A percentile compares a stretch with the other conserved stretches of the same genome.
Conservation (phyloP, 2,797 vertebrate genomes). For the Sitta carolinensis region DNA sequence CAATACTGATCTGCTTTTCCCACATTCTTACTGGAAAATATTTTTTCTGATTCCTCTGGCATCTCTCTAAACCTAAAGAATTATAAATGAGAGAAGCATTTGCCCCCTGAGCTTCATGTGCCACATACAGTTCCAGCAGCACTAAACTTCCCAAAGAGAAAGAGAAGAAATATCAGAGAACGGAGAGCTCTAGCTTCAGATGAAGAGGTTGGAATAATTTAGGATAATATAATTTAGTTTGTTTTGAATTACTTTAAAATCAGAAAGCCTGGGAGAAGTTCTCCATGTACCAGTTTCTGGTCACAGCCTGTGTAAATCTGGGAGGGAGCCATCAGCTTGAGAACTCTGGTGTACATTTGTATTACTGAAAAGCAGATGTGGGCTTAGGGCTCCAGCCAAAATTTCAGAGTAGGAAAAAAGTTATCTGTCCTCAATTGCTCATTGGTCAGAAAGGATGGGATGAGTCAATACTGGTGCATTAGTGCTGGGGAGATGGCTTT, state of each 20-base stretch:
- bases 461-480: neutral
- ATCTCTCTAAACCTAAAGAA: neutral
- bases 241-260: neutral
- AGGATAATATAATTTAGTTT: neutral
- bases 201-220: neutral
- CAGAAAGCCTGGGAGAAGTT: neutral
- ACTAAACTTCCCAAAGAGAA: neutral
- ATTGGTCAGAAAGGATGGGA: neutral
- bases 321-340: neutral
- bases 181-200: neutral
- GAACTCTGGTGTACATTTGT: neutral
- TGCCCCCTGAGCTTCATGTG: neutral
- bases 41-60: neutral
- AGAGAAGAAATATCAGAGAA: neutral
- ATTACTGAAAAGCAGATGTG: conserved; percentile 3
- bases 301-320: neutral
- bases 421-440: neutral
- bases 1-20: neutral
- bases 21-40: neutral
- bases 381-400: neutral
- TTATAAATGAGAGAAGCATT: neutral
- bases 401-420: neutral
- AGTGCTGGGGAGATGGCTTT: neutral
- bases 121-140: neutral
- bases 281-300: neutral